Evolutionary conservation across 2,888 invertebrate genomes (phyloP).

Genomic region (Bombyx huttoni): DNA sequence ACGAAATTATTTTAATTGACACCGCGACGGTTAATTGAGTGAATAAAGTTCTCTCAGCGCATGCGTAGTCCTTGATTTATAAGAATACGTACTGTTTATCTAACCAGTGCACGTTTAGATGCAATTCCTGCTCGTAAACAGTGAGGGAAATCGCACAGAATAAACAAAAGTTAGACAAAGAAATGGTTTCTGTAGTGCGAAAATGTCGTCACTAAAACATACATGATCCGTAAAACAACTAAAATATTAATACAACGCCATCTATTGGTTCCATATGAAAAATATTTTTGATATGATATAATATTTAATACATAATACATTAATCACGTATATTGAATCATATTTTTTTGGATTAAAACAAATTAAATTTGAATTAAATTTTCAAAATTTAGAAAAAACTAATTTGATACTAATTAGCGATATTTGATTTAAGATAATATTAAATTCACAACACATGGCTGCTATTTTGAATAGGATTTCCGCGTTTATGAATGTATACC

Average conservation of each 20-base stretch:
- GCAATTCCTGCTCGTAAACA: conserved; percentile 24
- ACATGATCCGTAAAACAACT: too few relatives aligned
- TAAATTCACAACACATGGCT: background rate
- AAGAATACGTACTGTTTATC: conserved; percentile 43
- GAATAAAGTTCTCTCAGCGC: conserved; percentile 37
- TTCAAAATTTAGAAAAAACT: too few relatives aligned
- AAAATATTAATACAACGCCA: too few relatives aligned
- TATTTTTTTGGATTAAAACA: too few relatives aligned
- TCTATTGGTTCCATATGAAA: too few relatives aligned
- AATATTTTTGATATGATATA: background rate
- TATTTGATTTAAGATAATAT: too few relatives aligned
- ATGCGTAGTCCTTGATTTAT: conserved; percentile 52
- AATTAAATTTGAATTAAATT: too few relatives aligned
- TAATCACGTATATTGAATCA: too few relatives aligned
- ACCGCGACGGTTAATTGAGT: conserved; percentile 61
- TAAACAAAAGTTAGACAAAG: background rate
- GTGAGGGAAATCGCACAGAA: conserved; percentile 3
- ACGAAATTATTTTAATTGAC: conserved; percentile 66
- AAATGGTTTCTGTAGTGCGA: background rate
- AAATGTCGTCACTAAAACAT: too few relatives aligned
- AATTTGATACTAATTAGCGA: too few relatives aligned
- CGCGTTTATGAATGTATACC: conserved; percentile 13
- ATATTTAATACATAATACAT: too few relatives aligned
- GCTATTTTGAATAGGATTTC: background rate
- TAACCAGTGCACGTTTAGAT: conserved; percentile 31